phyloP scores from a whole-genome alignment of 2,113 vertebrate genomes.

The Scomber colias region DNA sequence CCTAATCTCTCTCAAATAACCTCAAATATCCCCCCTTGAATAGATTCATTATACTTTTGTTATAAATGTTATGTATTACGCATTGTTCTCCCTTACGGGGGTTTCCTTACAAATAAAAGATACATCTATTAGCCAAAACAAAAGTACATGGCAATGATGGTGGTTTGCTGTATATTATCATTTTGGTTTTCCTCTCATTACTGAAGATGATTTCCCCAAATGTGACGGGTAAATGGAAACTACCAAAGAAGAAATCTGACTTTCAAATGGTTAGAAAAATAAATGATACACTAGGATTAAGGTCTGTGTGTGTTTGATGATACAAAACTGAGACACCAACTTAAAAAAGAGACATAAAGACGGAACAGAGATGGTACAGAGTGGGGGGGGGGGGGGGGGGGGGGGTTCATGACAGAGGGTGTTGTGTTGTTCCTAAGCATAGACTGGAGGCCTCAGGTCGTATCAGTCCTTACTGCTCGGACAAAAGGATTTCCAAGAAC shows the following conservation, averaged over 20 bases:
- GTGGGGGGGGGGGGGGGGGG: fast-evolving
- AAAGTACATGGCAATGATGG: conserved; percentile 80
- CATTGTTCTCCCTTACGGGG: conserved; percentile 71
- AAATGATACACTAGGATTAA: conserved; percentile 16
- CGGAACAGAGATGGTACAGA: not conserved
- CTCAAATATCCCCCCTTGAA: conserved; percentile 61
- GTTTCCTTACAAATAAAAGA: conserved; percentile 70
- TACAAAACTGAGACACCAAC: not conserved
- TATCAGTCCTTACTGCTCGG: conserved; percentile 16
- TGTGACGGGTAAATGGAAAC: conserved; percentile 48
- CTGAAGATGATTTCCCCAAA: conserved; percentile 70
- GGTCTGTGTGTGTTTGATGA: conserved; percentile 6
- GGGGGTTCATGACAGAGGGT: not conserved
- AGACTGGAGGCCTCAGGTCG: conserved; percentile 25
- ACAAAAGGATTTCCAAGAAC: conserved; percentile 60
- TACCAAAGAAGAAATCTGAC: conserved; percentile 16
- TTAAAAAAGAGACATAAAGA: not conserved
- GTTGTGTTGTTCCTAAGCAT: conserved; percentile 15
- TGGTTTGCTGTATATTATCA: conserved; percentile 56
- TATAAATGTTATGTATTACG: conserved; percentile 43
- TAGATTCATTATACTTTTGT: conserved; percentile 57
- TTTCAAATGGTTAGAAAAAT: conserved; percentile 44
- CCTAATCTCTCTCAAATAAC: conserved; percentile 54
- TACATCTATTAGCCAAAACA: conserved; percentile 76
- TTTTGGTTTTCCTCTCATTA: conserved; percentile 58